phyloP scores from a whole-genome alignment of 2,888 invertebrate genomes.

The Ethmia dodecea region DNA sequence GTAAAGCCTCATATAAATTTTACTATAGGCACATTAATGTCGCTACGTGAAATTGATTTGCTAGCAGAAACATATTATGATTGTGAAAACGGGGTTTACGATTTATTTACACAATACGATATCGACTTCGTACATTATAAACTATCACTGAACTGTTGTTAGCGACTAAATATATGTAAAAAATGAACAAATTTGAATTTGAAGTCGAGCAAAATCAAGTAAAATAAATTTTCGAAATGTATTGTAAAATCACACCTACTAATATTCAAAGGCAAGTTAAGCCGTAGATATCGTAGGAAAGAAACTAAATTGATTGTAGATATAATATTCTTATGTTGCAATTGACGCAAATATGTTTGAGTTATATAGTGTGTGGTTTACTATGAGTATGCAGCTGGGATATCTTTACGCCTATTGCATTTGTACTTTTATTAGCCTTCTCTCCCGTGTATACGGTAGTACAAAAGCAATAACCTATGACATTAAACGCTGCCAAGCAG shows the following conservation, averaged over 20 bases:
- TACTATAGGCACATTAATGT: constrained; percentile 76
- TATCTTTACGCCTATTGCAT: constrained; percentile 44
- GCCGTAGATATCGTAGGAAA: too few relatives aligned
- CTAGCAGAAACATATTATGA: constrained; percentile 76
- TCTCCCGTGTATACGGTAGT: constrained; percentile 28
- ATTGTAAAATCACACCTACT: too few relatives aligned
- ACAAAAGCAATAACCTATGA: constrained; percentile 35
- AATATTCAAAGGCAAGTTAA: too few relatives aligned
- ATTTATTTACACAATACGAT: constrained; percentile 74
- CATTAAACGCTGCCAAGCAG: constrained; percentile 31
- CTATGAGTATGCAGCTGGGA: constrained; percentile 26
- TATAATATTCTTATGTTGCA: too few relatives aligned
- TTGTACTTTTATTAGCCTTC: constrained; percentile 42
- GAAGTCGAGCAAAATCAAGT: too few relatives aligned
- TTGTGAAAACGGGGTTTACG: constrained; percentile 78
- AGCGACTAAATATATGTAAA: too few relatives aligned
- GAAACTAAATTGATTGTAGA: too few relatives aligned
- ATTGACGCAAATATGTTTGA: constrained; percentile 7
- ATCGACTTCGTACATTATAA: constrained; percentile 61
- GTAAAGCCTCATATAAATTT: constrained; percentile 74
- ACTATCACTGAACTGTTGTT: constrained; percentile 53
- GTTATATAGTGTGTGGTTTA: constrained; percentile 21
- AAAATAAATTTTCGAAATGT: too few relatives aligned
- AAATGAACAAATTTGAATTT: too few relatives aligned
- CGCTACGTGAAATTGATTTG: constrained; percentile 77